Conservation (phyloP, 2,888 invertebrate species). For the Drosophila kanekoi region DNA sequence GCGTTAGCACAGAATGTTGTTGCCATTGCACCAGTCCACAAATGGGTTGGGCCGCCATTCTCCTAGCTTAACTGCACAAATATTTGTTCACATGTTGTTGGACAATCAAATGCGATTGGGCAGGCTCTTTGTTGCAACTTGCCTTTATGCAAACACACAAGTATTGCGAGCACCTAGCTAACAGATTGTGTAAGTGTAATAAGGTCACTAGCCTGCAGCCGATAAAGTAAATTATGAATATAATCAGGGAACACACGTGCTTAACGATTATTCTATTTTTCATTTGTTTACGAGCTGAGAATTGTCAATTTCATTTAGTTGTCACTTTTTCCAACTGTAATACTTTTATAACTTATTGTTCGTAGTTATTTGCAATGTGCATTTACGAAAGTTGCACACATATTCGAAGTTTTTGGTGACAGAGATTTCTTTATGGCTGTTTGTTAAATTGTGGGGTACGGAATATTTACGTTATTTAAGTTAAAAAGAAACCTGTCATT, state of each 20-base stretch:
- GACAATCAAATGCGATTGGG: slow-evolving; percentile 11
- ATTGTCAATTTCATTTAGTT: neutral
- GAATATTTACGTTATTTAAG: slow-evolving; percentile 11
- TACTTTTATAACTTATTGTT: neutral
- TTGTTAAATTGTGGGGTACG: neutral
- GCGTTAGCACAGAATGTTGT: slow-evolving; percentile 28
- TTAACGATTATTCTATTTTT: too few relatives aligned
- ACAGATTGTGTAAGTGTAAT: slow-evolving; percentile 28
- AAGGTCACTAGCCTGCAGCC: slow-evolving; percentile 31
- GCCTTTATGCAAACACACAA: slow-evolving; percentile 11
- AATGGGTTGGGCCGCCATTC: slow-evolving; percentile 30
- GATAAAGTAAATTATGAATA: slow-evolving; percentile 26
- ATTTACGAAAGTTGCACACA: neutral
- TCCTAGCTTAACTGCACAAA: slow-evolving; percentile 32
- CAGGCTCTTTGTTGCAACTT: slow-evolving; percentile 19
- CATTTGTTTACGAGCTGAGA: too few relatives aligned
- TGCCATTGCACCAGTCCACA: slow-evolving; percentile 11
- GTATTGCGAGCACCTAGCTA: neutral
- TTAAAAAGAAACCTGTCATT: slow-evolving; percentile 40
- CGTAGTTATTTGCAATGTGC: neutral
- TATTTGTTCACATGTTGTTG: slow-evolving; percentile 39
- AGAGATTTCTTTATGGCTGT: neutral
- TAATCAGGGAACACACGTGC: slow-evolving; percentile 6
- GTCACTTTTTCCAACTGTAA: neutral
- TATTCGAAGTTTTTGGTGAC: neutral